Evolutionary conservation across 2,888 invertebrate genomes (phyloP), one percentile per base, ranked within the genome.

Genomic region (Himalopsyche anomala): DNA sequence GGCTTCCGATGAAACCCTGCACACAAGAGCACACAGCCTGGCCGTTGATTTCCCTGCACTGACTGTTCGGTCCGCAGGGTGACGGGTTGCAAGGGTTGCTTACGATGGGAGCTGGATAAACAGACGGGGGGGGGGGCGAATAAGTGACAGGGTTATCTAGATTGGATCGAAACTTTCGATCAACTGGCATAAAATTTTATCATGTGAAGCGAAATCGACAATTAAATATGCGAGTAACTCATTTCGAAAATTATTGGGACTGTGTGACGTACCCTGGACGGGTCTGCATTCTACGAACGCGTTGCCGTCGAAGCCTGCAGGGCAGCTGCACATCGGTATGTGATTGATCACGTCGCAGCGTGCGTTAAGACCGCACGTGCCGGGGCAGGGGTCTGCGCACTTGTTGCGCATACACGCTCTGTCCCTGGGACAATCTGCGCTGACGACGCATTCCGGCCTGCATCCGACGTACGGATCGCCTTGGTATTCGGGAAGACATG

Each of bases 391-490:
- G 90, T 97, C 95, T 8, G 92, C 90, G 90, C 97, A 97, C 91
- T 96, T 96, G 90, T 95, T 95, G 89, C 94, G 94, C 62, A 95
- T 93, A 90, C 97, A 98, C 83, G 96, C 95, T 90, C 93, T 95
- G 89, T 95, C 93, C 86, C 93, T 89, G 0, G 94, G 90, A 90
- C 97, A 97, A 89, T 97, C 97, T 84, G 94, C 94, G 90, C 95
- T 97, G 28, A 95, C 93, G 36, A 96, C 93, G 90, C 97, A 97
- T 92, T 97, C 96, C 1, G 96, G 97, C 88, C 95, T 94, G 90
- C 97, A 97, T 38, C 95, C 95, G 51, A 93, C 91, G 90, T 95
- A 95, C 55, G 97, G 96, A 91, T 96, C 95, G 79, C 97, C 97
- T 86, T 94, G 94, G 90, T 95, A 96, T 89, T 96, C 96, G n/a